These are phyloP conservation scores for Catharus ustulatus DNA, from an alignment of 2,797 vertebrate genomes.

Conservation along the genomic window DNA sequence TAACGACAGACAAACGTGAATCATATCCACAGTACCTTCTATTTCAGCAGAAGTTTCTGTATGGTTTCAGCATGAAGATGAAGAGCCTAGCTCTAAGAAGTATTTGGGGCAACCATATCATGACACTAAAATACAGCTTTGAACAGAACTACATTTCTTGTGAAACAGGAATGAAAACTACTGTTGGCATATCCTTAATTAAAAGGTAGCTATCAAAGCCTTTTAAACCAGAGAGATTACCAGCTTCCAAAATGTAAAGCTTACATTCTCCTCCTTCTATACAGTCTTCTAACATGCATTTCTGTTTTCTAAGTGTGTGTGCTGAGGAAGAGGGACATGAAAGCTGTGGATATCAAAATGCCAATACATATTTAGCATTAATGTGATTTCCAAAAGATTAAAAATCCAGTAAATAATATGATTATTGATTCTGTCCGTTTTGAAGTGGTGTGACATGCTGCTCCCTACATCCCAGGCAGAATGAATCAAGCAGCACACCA, in stretches of 20 bases:
- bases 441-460: fast-evolving
- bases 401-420: neutral
- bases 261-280: neutral
- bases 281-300: fast-evolving
- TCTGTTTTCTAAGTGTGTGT: neutral
- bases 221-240: slow-evolving; percentile 34
- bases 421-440: neutral
- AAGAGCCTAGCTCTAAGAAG: neutral
- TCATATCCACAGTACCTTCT: neutral
- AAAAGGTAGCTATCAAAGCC: slow-evolving; percentile 43
- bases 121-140: neutral
- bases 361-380: neutral
- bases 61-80: neutral
- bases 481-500: neutral
- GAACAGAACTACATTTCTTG: slow-evolving; percentile 4
- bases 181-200: slow-evolving; percentile 47
- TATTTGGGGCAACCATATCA: neutral
- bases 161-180: slow-evolving; percentile 42
- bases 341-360: neutral
- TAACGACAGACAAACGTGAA: neutral
- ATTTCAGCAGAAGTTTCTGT: neutral
- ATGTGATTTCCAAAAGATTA: neutral
- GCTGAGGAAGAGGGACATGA: neutral
- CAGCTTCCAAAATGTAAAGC: neutral
- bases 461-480: neutral